These are phyloP conservation scores for Muscina levida DNA, from an alignment of 2,888 invertebrate genomes.

Conservation along the genomic window DNA sequence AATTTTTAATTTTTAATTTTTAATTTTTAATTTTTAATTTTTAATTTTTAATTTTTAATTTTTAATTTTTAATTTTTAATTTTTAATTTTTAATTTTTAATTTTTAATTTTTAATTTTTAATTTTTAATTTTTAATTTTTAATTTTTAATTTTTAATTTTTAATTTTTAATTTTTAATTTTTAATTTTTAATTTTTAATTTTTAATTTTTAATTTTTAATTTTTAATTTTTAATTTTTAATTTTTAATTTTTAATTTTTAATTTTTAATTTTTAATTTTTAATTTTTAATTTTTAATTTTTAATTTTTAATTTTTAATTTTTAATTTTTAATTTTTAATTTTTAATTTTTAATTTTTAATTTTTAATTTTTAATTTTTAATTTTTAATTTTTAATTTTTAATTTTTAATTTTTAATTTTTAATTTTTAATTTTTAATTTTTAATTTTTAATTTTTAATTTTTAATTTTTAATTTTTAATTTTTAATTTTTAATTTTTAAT, in stretches of 20 bases:
- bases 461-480: slow-evolving; percentile 3
- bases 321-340: slow-evolving; percentile 5
- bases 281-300: slow-evolving; percentile 16
- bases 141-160: neutral
- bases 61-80: slow-evolving; percentile 16
- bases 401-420: slow-evolving; percentile 1
- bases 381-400: slow-evolving; percentile 1
- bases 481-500: slow-evolving; percentile 16
- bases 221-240: slow-evolving; percentile 2
- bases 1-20: slow-evolving; percentile 16
- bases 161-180: slow-evolving; percentile 6
- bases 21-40: slow-evolving; percentile 16
- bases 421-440: slow-evolving; percentile 6
- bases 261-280: slow-evolving; percentile 16
- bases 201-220: neutral
- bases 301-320: slow-evolving; percentile 16
- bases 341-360: neutral
- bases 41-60: slow-evolving; percentile 16
- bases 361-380: slow-evolving; percentile 1
- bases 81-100: slow-evolving; percentile 16
- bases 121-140: neutral
- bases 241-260: slow-evolving; percentile 16
- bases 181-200: neutral
- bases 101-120: slow-evolving; percentile 12
- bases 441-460: slow-evolving; percentile 1